These are phyloP conservation scores for Latrodectus elegans DNA, from an alignment of 2,888 invertebrate genomes.

Conservation along the genomic window DNA sequence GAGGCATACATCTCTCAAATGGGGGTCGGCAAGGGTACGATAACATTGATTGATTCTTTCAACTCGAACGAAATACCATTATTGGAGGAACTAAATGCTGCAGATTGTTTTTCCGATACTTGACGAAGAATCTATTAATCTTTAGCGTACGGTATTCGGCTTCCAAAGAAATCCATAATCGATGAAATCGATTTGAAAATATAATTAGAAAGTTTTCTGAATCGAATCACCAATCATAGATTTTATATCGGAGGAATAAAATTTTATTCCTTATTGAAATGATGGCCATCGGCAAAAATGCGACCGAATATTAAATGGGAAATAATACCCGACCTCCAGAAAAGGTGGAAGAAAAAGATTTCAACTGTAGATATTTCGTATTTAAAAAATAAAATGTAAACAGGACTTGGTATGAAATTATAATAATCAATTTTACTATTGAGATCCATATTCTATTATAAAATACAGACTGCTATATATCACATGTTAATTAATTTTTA, in stretches of 20 bases:
- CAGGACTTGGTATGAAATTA: too few relatives aligned
- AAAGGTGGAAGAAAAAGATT: background rate
- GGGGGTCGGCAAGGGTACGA: conserved; percentile 24
- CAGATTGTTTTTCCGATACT: conserved; percentile 68
- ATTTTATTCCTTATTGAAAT: background rate
- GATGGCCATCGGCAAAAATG: background rate
- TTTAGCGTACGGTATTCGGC: conserved; percentile 52
- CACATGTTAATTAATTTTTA: too few relatives aligned
- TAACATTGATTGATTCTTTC: conserved; percentile 50
- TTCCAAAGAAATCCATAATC: conserved; percentile 36
- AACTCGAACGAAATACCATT: conserved; percentile 66
- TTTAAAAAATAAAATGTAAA: too few relatives aligned
- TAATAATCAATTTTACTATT: too few relatives aligned
- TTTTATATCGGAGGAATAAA: conserved; percentile 49
- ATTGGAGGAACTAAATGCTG: conserved; percentile 65
- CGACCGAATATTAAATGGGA: background rate
- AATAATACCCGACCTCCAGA: background rate
- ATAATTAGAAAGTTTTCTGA: conserved; percentile 68
- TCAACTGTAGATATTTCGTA: too few relatives aligned
- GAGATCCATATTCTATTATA: too few relatives aligned
- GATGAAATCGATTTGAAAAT: conserved; percentile 55
- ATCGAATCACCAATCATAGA: conserved; percentile 67
- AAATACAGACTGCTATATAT: too few relatives aligned
- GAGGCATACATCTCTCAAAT: conserved; percentile 24
- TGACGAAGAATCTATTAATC: conserved; percentile 68